Percentiles rank a stretch among this genome's conserved stretches.
These are phyloP conservation scores for Dorcus hopei DNA, from an alignment of 2,888 invertebrate species.

Conservation along the genomic window DNA sequence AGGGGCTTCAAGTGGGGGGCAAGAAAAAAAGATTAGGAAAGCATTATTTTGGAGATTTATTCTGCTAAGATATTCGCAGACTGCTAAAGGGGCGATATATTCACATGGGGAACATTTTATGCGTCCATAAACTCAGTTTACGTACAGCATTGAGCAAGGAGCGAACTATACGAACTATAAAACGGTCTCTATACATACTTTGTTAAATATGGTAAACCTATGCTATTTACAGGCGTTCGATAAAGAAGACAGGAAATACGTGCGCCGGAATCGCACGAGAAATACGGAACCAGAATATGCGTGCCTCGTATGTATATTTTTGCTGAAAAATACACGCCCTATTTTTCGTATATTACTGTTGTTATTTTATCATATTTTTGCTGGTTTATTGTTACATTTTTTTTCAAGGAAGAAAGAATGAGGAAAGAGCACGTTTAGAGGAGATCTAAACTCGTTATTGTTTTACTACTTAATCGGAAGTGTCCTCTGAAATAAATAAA, in stretches of 20 bases:
- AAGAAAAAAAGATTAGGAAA: slow-evolving; percentile 11
- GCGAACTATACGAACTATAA: neutral
- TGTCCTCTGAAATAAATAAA: too few species aligned
- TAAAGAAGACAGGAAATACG: neutral
- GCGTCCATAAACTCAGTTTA: slow-evolving; percentile 38
- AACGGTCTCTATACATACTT: neutral
- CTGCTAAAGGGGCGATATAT: slow-evolving; percentile 30
- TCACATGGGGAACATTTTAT: slow-evolving; percentile 35
- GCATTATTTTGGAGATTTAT: slow-evolving; percentile 16
- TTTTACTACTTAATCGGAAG: too few species aligned
- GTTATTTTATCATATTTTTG: too few species aligned
- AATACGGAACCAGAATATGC: neutral
- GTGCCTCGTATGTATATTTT: neutral
- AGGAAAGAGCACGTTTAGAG: too few species aligned
- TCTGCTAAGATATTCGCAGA: slow-evolving; percentile 17
- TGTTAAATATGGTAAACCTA: neutral
- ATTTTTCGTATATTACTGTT: too few species aligned
- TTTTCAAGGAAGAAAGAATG: too few species aligned
- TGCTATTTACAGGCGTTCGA: neutral
- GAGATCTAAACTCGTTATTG: too few species aligned
- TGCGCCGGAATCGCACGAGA: neutral
- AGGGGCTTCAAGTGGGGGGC: neutral
- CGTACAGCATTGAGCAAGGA: slow-evolving; percentile 28
- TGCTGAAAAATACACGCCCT: too few species aligned
- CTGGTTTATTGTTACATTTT: too few species aligned